Conservation (phyloP, 1,140 invertebrate genomes). For the Melanaphis sacchari region DNA sequence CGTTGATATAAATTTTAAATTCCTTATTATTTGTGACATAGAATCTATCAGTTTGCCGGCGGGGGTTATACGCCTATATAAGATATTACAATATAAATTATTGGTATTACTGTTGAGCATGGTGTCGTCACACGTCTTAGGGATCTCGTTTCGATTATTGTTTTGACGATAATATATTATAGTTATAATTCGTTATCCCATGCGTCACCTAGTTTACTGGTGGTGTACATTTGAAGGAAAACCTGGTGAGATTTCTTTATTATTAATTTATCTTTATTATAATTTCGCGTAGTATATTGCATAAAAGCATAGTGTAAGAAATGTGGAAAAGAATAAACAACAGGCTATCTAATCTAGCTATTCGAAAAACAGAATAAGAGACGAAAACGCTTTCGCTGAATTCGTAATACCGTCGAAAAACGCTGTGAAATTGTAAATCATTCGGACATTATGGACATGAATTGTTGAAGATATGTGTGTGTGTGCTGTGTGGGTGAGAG, state of each 20-base stretch:
- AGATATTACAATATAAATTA: not conserved
- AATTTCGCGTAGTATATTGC: not conserved
- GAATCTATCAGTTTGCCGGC: no score
- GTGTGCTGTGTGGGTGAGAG: not conserved
- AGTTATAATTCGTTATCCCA: not conserved
- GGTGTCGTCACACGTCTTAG: not conserved
- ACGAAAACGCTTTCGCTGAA: not conserved
- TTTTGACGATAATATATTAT: not conserved
- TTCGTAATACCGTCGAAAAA: not conserved
- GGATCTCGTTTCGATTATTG: not conserved
- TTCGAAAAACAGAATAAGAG: not conserved
- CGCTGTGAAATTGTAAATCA: constrained; percentile 20
- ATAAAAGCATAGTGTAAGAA: not conserved
- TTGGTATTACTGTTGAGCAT: not conserved
- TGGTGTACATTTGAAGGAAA: not conserved
- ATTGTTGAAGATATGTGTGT: not conserved
- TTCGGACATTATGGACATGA: not conserved
- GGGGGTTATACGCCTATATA: not conserved
- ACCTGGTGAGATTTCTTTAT: not conserved
- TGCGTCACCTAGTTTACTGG: not conserved
- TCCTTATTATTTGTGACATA: no score
- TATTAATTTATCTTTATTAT: not conserved
- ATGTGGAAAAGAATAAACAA: not conserved
- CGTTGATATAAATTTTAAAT: no score
- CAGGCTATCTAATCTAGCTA: not conserved